Conservation (phyloP, 2,797 vertebrate species). For the Chelidonichthys spinosus region DNA sequence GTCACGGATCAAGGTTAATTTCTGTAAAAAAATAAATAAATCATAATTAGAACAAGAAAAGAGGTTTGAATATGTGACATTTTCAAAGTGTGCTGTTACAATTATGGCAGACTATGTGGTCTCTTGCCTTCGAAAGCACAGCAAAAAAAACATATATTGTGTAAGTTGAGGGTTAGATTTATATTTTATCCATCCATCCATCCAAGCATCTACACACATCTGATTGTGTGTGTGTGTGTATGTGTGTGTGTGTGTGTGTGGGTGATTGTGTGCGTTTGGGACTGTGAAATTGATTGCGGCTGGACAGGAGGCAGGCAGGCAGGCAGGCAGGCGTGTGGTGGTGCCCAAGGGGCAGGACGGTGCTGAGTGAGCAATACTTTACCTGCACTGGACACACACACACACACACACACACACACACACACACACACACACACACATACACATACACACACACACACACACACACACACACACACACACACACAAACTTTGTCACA, state of each 20-base stretch:
- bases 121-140: not conserved
- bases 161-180: not conserved
- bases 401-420: constrained; percentile 21
- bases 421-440: constrained; percentile 24
- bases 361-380: constrained; percentile 84
- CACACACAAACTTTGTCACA: constrained; percentile 68
- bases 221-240: constrained; percentile 27
- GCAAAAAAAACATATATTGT: not conserved
- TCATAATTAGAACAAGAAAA: not conserved
- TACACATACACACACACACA: constrained; percentile 40
- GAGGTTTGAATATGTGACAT: not conserved
- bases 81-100: not conserved
- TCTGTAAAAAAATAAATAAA: not conserved
- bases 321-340: constrained; percentile 77
- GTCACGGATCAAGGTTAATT: not conserved
- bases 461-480: constrained; percentile 35
- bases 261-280: constrained; percentile 28
- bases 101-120: not conserved
- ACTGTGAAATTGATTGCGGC: constrained; percentile 83
- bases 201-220: not conserved
- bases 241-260: constrained; percentile 29
- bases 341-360: constrained; percentile 73
- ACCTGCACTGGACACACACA: constrained; percentile 51
- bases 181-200: not conserved
- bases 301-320: constrained; percentile 82